phyloP scores from a whole-genome alignment of 2,888 invertebrate genomes.

The Spilarctia lutea region DNA sequence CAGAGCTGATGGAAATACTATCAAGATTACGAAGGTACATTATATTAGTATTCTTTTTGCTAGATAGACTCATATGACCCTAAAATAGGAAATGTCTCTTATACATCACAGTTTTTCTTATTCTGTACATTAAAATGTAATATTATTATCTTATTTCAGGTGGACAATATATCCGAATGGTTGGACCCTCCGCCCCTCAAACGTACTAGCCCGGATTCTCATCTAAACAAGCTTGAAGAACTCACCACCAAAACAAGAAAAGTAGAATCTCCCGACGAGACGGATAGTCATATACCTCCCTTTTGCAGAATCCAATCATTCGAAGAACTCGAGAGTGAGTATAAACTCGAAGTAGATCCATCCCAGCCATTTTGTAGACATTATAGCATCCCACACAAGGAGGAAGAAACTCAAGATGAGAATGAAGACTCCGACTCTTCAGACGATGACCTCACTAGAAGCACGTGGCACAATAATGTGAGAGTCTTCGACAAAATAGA shows the following conservation, averaged over 20 bases:
- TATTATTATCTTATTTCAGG: constrained; percentile 54
- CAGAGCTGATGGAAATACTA: constrained; percentile 63
- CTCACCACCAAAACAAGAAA: constrained; percentile 57
- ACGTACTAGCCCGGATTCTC: constrained; percentile 67
- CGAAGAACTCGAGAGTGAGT: constrained; percentile 72
- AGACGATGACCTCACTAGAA: constrained; percentile 49
- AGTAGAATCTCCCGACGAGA: constrained; percentile 41
- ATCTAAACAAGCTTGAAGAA: constrained; percentile 59
- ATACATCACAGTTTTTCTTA: background rate
- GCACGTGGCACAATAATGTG: constrained; percentile 59
- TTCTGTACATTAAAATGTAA: background rate
- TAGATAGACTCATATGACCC: too few relatives aligned
- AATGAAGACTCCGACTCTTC: constrained; percentile 50
- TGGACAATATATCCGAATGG: constrained; percentile 81
- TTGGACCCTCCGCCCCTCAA: constrained; percentile 75
- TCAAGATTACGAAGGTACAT: constrained; percentile 75
- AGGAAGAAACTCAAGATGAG: constrained; percentile 48
- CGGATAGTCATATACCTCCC: constrained; percentile 57
- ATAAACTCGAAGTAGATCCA: constrained; percentile 59
- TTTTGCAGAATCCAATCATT: constrained; percentile 82
- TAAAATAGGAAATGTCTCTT: background rate
- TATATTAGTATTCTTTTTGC: background rate
- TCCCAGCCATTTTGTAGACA: constrained; percentile 68
- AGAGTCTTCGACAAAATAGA: constrained; percentile 61
- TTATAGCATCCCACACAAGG: constrained; percentile 67